Evolutionary conservation across 2,888 invertebrate genomes (phyloP).

Genomic region (Dichetophora obliterata): DNA sequence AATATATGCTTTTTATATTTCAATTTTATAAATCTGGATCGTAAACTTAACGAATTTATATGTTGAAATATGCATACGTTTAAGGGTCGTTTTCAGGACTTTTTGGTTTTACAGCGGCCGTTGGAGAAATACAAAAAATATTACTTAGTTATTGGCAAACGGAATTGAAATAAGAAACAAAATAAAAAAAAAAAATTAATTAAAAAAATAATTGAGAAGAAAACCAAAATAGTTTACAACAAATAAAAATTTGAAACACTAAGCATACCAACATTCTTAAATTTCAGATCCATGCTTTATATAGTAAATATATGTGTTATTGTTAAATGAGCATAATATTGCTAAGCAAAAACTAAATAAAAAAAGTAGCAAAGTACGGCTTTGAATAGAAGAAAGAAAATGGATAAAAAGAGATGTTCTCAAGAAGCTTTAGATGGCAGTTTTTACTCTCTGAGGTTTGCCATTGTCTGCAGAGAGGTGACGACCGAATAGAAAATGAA

Average conservation of each 20-base stretch:
- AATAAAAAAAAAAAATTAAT: constrained; percentile 52
- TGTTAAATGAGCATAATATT: constrained; percentile 6
- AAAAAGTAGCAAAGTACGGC: not conserved
- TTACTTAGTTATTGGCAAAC: constrained; percentile 33
- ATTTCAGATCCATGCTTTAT: constrained; percentile 28
- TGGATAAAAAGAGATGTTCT: not conserved
- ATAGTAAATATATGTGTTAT: constrained; percentile 22
- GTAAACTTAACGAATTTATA: too few species aligned
- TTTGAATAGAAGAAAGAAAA: not conserved
- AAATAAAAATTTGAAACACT: not conserved
- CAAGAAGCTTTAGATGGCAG: too few species aligned
- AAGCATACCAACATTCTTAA: not conserved
- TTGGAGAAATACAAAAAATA: constrained; percentile 3
- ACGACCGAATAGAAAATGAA: too few species aligned
- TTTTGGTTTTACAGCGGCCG: too few species aligned
- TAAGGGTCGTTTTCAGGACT: too few species aligned
- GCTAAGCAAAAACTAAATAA: not conserved
- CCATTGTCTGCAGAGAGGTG: too few species aligned
- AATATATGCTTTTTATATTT: too few species aligned
- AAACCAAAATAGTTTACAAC: not conserved
- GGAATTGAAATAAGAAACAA: constrained; percentile 36
- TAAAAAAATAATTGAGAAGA: not conserved
- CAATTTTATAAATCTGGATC: too few species aligned
- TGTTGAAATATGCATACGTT: too few species aligned
- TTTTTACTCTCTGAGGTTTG: too few species aligned